phyloP scores from a whole-genome alignment of 2,888 invertebrate species.

The Drosophila longiperda region DNA sequence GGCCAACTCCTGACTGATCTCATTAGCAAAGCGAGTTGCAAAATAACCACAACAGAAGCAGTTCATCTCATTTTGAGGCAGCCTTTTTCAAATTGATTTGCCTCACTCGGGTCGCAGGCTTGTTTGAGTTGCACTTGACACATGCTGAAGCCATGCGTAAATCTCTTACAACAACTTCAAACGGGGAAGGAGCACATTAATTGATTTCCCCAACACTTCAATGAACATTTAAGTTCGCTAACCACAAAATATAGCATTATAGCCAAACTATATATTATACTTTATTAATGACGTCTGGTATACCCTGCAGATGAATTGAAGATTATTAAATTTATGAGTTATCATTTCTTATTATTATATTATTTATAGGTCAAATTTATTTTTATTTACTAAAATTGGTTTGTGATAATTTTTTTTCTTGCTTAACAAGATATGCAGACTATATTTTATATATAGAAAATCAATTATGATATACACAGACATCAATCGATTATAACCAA shows the following conservation, averaged over 20 bases:
- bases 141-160: slow-evolving; percentile 74
- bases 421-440: too few species aligned
- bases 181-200: slow-evolving; percentile 65
- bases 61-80: not conserved
- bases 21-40: slow-evolving; percentile 67
- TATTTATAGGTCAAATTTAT: not conserved
- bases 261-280: not conserved
- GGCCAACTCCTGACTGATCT: slow-evolving; percentile 62
- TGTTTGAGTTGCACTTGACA: slow-evolving; percentile 78
- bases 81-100: slow-evolving; percentile 64
- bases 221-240: slow-evolving; percentile 52
- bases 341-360: not conserved
- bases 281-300: not conserved
- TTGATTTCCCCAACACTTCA: slow-evolving; percentile 69
- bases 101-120: slow-evolving; percentile 44
- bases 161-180: slow-evolving; percentile 69
- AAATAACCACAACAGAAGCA: slow-evolving; percentile 49
- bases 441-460: too few species aligned
- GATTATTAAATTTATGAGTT: not conserved
- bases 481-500: not conserved
- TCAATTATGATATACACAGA: too few species aligned
- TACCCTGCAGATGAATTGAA: slow-evolving; percentile 8
- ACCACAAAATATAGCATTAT: not conserved
- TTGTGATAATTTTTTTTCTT: not conserved
- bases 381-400: not conserved